These are phyloP conservation scores for Druceiella hillmani DNA, from an alignment of 2,888 invertebrate genomes.

Conservation along the genomic window DNA sequence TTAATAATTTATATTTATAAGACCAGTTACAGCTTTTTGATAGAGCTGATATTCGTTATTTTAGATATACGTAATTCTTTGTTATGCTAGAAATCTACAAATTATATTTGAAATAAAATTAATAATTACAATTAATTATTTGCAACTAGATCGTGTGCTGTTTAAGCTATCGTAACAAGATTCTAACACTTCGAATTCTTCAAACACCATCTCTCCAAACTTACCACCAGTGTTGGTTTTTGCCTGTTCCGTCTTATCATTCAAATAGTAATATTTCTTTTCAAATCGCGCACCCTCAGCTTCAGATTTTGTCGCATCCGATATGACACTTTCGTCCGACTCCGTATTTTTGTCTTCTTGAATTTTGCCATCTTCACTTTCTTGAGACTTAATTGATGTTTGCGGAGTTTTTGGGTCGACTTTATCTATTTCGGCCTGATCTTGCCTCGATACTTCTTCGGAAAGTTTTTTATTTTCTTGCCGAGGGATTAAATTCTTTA, in stretches of 20 bases:
- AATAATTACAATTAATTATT: constrained; percentile 27
- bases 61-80: no score
- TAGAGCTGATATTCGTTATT: no score
- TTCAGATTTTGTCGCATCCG: constrained; percentile 13
- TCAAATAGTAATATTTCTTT: constrained; percentile 57
- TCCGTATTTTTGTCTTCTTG: constrained; percentile 4
- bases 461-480: no score
- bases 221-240: constrained; percentile 53
- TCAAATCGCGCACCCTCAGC: constrained; percentile 42
- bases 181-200: constrained; percentile 71
- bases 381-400: no score
- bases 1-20: no score
- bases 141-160: constrained; percentile 49
- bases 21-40: no score
- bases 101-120: constrained; percentile 35
- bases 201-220: constrained; percentile 81
- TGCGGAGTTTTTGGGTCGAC: no score
- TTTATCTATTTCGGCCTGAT: no score
- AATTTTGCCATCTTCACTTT: no score
- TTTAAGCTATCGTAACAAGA: constrained; percentile 55
- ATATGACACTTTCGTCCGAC: constrained; percentile 1
- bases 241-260: constrained; percentile 52
- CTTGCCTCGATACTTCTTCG: no score
- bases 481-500: no score
- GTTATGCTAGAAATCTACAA: no score